These are phyloP conservation scores for Centropus unirufus DNA, from an alignment of 2,113 vertebrate genomes.

Conservation along the genomic window DNA sequence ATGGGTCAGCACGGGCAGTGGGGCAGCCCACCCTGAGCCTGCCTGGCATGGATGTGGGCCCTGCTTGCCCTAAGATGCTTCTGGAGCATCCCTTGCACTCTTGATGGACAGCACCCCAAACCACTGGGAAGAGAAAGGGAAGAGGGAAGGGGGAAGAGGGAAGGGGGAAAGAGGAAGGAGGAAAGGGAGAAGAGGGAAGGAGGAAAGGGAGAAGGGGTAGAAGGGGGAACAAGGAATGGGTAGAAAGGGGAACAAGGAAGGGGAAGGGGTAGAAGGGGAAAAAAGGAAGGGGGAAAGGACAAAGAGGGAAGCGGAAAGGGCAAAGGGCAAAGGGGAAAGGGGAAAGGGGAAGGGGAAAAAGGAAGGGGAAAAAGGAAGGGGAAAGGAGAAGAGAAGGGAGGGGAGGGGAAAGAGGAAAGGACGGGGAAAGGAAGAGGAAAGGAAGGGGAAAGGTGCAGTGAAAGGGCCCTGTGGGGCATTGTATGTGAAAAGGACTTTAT, in stretches of 20 bases:
- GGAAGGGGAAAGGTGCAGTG: background rate
- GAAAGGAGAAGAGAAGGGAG: background rate
- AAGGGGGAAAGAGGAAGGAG: too few relatives aligned
- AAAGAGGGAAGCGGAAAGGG: too few relatives aligned
- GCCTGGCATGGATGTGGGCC: rapidly evolving
- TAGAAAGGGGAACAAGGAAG: too few relatives aligned
- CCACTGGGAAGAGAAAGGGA: background rate
- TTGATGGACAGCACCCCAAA: rapidly evolving
- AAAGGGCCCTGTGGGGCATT: background rate
- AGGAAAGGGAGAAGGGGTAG: too few relatives aligned
- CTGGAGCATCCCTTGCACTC: rapidly evolving
- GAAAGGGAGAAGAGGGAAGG: too few relatives aligned
- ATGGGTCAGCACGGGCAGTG: background rate
- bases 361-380: too few relatives aligned
- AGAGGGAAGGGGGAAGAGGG: too few relatives aligned
- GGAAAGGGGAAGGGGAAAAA: background rate
- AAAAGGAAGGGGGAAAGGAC: background rate
- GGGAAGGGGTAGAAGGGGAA: too few relatives aligned
- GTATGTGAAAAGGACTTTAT: background rate
- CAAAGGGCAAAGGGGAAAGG: too few relatives aligned
- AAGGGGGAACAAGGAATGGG: too few relatives aligned
- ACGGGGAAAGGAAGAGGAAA: too few relatives aligned
- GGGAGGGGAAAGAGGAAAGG: too few relatives aligned
- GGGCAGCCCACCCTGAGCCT: rapidly evolving
- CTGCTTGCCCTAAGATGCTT: background rate